Base-by-base conservation (phyloP, 2,113 vertebrate species). In the Chloropsis cyanopogon region DNA sequence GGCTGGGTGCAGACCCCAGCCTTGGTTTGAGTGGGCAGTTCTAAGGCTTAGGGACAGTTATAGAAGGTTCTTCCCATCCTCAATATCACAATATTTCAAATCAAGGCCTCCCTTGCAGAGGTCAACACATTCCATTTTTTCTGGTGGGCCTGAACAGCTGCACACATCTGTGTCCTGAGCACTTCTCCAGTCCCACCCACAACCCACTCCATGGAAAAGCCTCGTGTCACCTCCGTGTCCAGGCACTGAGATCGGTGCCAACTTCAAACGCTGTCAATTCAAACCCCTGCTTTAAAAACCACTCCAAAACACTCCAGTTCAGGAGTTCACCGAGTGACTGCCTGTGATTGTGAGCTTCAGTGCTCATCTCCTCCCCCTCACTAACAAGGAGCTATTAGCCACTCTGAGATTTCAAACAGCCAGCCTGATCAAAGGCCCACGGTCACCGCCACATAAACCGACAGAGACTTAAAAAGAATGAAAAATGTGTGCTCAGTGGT, bases 311-410 rank as follows among this genome's bases (percentile, higher is more conserved):
- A 52, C 85, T 86, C n/a, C 0, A 15, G 93, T 93, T 93, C 79
- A 78, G 71, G 90, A 97, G 92, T 94, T 92, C 93, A 82, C 31
- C 17, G 6, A 90, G 81, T 21, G 79, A 80, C 63, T 90, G 91
- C 68, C 71, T 90, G 75, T n/a, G 85, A 94, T 78, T 70, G 71
- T 70, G 84, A 95, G 93, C 71, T 69, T 37, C 79, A 80, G 92
- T 57, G 71, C 82, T 60, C 79, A 10, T 83, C 92, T 95, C 95
- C 94, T 93, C 96, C 95, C 75, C 42, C 33, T 95, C 39, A 0
- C 91, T 96, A 95, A 94, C 84, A 80, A 88, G 82, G 46, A 90
- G 90, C 94, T 93, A 88, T 95, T 88, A 96, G 82, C 79, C 79
- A 81, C 87, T 94, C 59, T 0, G 41, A 80, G 75, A 82, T 84